A percentile compares a stretch with the other conserved stretches of the same genome.
Evolutionary conservation across 2,888 invertebrate genomes (phyloP).

Genomic region (Apotomis turbidana): DNA sequence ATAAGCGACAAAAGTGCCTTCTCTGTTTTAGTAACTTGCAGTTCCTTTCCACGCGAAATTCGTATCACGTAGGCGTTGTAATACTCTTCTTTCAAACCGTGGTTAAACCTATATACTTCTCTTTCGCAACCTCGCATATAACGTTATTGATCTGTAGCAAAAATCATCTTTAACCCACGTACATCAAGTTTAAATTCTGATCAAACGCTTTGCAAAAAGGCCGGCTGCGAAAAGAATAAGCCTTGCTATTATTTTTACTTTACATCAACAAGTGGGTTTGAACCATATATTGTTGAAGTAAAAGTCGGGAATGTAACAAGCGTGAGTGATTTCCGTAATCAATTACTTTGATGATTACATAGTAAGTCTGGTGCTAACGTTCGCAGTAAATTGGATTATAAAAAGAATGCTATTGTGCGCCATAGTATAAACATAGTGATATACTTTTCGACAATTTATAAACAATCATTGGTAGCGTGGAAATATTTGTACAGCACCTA

Average conservation of each 20-base stretch:
- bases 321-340: constrained; percentile 6
- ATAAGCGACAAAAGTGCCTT: background rate
- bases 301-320: background rate
- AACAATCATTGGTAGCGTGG: background rate
- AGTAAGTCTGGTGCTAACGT: constrained; percentile 16
- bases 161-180: background rate
- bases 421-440: background rate
- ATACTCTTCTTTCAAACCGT: constrained; percentile 25
- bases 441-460: background rate
- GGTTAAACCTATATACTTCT: constrained; percentile 14
- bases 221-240: background rate
- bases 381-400: constrained; percentile 15
- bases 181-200: background rate
- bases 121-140: constrained; percentile 1
- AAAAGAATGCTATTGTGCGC: background rate
- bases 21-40: constrained; percentile 9
- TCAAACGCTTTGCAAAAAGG: background rate
- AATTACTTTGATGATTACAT: constrained; percentile 28
- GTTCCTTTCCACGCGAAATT: constrained; percentile 18
- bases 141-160: background rate
- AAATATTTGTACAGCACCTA: background rate
- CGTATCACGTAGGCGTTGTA: constrained; percentile 19
- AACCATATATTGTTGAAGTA: background rate
- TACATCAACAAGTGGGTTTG: background rate
- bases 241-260: background rate